phyloP scores from a whole-genome alignment of 2,888 invertebrate species.

The Drosophila stalkeri region DNA sequence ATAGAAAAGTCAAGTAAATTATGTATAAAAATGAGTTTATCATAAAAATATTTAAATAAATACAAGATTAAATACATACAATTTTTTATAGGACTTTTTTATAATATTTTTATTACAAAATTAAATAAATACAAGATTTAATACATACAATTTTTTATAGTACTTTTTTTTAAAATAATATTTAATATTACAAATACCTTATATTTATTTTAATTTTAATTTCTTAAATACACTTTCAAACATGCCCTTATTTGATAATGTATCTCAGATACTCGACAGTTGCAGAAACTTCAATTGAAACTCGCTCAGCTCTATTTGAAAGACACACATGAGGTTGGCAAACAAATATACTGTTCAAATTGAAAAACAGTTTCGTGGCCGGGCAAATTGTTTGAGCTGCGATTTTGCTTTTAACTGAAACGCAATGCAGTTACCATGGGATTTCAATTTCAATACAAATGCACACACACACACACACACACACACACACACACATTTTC shows the following conservation, averaged over 20 bases:
- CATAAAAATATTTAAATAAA: no score
- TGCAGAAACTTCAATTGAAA: neutral
- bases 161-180: no score
- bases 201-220: neutral
- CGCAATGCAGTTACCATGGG: constrained; percentile 41
- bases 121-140: no score
- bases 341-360: constrained; percentile 9
- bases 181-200: neutral
- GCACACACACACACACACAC: constrained; percentile 18
- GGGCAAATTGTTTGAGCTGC: constrained; percentile 61
- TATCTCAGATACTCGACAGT: neutral
- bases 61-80: no score
- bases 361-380: constrained; percentile 16
- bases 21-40: no score
- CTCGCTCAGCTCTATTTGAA: constrained; percentile 1
- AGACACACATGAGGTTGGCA: constrained; percentile 10
- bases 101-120: no score
- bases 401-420: constrained; percentile 61
- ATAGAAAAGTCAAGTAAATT: no score
- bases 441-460: constrained; percentile 30
- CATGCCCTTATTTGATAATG: neutral
- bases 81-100: no score
- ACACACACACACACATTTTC: constrained; percentile 17
- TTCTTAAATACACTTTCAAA: neutral
- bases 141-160: no score